A percentile compares a stretch with the other conserved stretches of the same genome.
Evolutionary conservation across 1,140 invertebrate species (phyloP).

Genomic region (Chymomyza costata): DNA sequence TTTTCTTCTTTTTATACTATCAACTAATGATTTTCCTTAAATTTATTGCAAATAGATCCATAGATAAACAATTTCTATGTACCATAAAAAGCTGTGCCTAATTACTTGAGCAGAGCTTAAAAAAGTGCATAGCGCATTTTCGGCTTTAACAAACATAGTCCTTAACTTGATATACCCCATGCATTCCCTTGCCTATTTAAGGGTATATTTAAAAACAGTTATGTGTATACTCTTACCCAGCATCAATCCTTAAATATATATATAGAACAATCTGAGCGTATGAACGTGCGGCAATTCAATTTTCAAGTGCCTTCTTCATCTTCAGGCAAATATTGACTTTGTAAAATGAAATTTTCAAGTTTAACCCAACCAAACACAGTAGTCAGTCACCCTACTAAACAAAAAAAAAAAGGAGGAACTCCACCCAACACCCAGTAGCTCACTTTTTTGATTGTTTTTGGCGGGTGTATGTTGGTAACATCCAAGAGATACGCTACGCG

Average conservation of each 20-base stretch:
- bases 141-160: background rate
- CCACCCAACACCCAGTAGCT: constrained; percentile 13
- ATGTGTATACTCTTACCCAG: no score
- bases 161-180: background rate
- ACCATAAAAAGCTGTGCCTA: no score
- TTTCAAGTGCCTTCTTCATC: constrained; percentile 41
- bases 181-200: no score
- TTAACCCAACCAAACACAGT: constrained; percentile 56
- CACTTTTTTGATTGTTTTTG: constrained; percentile 27
- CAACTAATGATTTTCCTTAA: no score
- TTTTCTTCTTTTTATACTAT: no score
- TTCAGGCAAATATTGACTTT: constrained; percentile 68
- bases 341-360: constrained; percentile 74
- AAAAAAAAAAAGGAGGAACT: no score
- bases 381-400: no score
- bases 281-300: constrained; percentile 43
- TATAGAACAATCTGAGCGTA: background rate
- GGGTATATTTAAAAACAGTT: no score
- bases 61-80: no score
- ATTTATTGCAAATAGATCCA: no score
- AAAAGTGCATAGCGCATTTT: constrained; percentile 2
- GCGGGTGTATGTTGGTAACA: constrained; percentile 15
- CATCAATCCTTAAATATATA: background rate
- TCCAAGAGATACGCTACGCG: no score
- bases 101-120: no score